A percentile compares a stretch with the other conserved stretches of the same genome.
These are phyloP conservation scores for Mareca penelope DNA, from an alignment of 2,797 vertebrate species.

Conservation along the genomic window DNA sequence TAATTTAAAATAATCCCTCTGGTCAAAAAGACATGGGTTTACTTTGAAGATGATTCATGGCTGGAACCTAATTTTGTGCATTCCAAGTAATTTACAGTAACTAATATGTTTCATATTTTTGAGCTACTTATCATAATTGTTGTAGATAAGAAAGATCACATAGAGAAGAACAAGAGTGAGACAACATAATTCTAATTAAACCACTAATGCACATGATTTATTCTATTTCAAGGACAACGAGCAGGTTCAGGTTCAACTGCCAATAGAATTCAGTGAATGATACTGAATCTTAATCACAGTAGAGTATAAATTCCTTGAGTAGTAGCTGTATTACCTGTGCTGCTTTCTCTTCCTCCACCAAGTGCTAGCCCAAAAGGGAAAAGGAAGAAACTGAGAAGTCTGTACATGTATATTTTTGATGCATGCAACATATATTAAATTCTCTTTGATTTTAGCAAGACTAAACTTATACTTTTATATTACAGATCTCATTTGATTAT, in stretches of 20 bases:
- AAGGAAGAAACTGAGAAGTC: not conserved
- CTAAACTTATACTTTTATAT: not conserved
- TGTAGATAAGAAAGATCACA: not conserved
- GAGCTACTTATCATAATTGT: not conserved
- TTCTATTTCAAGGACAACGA: not conserved
- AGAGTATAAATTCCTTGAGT: not conserved
- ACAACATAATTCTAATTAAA: not conserved
- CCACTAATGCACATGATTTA: rapidly evolving
- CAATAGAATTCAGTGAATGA: not conserved
- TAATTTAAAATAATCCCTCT: not conserved
- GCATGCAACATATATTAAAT: not conserved
- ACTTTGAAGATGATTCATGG: not conserved
- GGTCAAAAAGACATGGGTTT: not conserved
- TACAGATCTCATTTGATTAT: not conserved
- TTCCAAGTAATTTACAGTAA: not conserved
- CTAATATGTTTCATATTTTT: not conserved
- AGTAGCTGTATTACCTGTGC: not conserved
- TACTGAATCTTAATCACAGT: not conserved
- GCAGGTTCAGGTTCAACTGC: not conserved
- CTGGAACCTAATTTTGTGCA: not conserved
- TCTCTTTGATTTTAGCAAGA: not conserved
- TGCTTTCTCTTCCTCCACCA: not conserved
- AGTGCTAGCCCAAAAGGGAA: not conserved
- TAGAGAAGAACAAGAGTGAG: not conserved
- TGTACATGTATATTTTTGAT: not conserved